Conservation (phyloP, 2,113 vertebrate species). For the Lanius collurio region DNA sequence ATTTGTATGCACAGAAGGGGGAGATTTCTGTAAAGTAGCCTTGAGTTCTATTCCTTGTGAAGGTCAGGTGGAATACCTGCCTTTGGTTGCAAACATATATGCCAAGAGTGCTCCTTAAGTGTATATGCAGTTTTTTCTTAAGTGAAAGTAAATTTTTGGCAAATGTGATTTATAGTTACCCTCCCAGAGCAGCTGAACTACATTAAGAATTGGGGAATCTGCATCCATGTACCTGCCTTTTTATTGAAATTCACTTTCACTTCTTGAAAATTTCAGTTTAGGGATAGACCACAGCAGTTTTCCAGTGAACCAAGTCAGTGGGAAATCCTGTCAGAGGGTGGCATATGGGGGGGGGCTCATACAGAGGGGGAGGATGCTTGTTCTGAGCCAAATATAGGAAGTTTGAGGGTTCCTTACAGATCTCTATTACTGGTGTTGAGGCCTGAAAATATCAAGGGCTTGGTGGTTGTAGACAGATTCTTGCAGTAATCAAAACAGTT, state of each 20-base stretch:
- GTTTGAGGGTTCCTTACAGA: background rate
- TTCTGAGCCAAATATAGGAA: background rate
- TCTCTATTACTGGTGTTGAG: background rate
- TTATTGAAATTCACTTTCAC: background rate
- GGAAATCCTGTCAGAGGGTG: background rate
- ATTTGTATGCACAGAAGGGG: background rate
- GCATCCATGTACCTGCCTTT: background rate
- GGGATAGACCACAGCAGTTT: background rate
- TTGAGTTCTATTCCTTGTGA: background rate
- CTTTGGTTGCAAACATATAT: background rate
- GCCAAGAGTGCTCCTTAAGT: background rate
- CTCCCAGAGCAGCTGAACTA: background rate
- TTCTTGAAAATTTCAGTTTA: background rate
- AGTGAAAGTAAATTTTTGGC: background rate
- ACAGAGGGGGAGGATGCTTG: background rate
- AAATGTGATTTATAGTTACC: background rate
- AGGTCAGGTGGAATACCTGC: background rate
- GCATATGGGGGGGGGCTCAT: background rate
- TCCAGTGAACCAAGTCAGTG: background rate
- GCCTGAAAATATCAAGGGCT: background rate
- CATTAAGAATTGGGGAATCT: background rate
- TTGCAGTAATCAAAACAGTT: background rate
- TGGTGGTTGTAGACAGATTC: background rate
- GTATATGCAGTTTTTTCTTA: background rate
- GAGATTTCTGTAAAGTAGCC: background rate